Base-by-base conservation (phyloP, 2,888 invertebrate genomes). In the Rhamnusium bicolor region DNA sequence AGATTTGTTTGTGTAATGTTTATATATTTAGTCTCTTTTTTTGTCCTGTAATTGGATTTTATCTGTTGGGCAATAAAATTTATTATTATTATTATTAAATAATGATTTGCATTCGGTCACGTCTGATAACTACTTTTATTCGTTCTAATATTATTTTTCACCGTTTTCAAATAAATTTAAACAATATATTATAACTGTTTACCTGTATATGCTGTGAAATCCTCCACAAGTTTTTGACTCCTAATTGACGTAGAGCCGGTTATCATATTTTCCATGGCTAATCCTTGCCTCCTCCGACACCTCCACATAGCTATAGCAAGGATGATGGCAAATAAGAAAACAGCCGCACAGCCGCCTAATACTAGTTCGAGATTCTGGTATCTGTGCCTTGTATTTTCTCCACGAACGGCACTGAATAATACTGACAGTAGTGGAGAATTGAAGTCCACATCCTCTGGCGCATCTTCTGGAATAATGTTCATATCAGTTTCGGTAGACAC, bases 401-500 rank as follows among this genome's bases (percentile, higher is more conserved):
- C 92, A 84, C 91, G 88, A 88, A 92, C 91, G 3, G 92, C 92
- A 84, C 91, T 92, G 54, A 92, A 92, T 70, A 92, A 85, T 65
- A 92, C 92, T 14, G 92, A 92, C 87, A 92, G 89, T 60, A 92
- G 87, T 19, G 88, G 88, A 27, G 88, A 88, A 69, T 88, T 87
- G 71, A 91, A 90, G 78, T 91, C 91, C 51, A 86, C 85, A 19
- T 86, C 85, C 73, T 88, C 86, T 2, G 84, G 80, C 10, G 81
- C 79, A 3, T 85, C 85, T 10, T 86, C 85, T 47, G 91, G 90
- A 82, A 91, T 90, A 80, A 90, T 90, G 65, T 85, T 87, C 51
- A 92, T 89, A 81, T 92, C 92, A 81, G 91, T 91, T 83, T 92
- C 92, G 2, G 92, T 92, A 7, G 92, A 92, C 63, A 92, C 92